phyloP scores from a whole-genome alignment of 2,113 vertebrate genomes.

The Strix aluco region DNA sequence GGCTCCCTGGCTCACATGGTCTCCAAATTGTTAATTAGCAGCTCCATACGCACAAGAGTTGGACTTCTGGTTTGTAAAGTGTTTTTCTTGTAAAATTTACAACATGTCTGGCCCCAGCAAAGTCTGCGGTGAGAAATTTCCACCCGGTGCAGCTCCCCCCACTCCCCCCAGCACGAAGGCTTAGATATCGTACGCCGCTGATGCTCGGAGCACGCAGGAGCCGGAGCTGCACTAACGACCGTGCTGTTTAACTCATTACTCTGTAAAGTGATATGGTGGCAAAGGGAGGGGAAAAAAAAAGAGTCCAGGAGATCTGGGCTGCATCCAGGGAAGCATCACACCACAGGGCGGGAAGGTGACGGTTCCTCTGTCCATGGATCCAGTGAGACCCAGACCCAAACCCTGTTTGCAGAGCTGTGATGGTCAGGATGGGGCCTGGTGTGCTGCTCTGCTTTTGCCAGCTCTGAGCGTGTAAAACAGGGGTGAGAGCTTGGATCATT shows the following conservation, averaged over 20 bases:
- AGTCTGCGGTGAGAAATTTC: slow-evolving; percentile 51
- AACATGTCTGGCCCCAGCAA: slow-evolving; percentile 56
- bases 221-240: neutral
- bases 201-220: neutral
- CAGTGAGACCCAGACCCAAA: neutral
- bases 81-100: slow-evolving; percentile 67
- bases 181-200: fast-evolving
- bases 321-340: neutral
- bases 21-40: slow-evolving; percentile 31
- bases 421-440: fast-evolving
- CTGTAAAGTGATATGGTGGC: neutral
- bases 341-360: neutral
- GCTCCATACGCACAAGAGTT: neutral
- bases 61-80: slow-evolving; percentile 51
- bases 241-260: neutral
- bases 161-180: neutral
- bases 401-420: fast-evolving
- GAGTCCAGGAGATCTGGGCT: neutral
- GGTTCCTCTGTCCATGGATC: neutral
- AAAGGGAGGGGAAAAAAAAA: neutral
- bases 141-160: neutral
- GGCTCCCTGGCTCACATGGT: neutral
- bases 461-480: neutral
- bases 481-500: neutral
- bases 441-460: neutral